Percentiles rank a stretch among this genome's conserved stretches.
Conservation (phyloP, 2,113 vertebrate genomes). For the Jaculus jaculus region DNA sequence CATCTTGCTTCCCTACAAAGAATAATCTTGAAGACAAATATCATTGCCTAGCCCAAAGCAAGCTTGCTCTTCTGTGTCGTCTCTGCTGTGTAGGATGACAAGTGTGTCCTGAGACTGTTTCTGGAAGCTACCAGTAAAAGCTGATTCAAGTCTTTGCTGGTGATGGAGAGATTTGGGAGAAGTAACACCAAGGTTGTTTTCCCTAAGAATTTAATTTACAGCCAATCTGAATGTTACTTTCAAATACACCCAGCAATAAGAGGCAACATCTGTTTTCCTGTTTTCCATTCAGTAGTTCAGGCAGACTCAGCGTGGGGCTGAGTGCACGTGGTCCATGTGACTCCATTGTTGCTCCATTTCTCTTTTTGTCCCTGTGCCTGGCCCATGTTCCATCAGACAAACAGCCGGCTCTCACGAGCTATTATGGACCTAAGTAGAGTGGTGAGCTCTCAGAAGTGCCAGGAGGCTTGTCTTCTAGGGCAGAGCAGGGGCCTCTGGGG, state of each 20-base stretch:
- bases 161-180: conserved; percentile 85
- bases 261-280: conserved; percentile 97
- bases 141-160: conserved; percentile 89
- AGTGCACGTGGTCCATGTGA: conserved; percentile 84
- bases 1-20: conserved; percentile 51
- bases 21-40: conserved; percentile 72
- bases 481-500: conserved; percentile 77
- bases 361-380: conserved; percentile 86
- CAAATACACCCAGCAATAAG: conserved; percentile 91
- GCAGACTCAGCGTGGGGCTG: conserved; percentile 88
- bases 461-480: conserved; percentile 79
- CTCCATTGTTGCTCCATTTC: conserved; percentile 86
- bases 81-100: conserved; percentile 77
- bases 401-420: conserved; percentile 89
- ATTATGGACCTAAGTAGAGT: conserved; percentile 86
- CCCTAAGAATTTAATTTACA: conserved; percentile 89
- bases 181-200: conserved; percentile 84
- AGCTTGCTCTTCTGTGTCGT: conserved; percentile 71
- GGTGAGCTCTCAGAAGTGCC: conserved; percentile 83
- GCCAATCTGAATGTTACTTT: conserved; percentile 90
- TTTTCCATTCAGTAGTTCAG: conserved; percentile 91
- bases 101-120: conserved; percentile 81
- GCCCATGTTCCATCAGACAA: conserved; percentile 87
- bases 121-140: conserved; percentile 86
- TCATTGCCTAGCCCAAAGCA: conserved; percentile 57